Evolutionary conservation across 1,140 invertebrate genomes (phyloP).

Genomic region (Nautilus pompilius): DNA sequence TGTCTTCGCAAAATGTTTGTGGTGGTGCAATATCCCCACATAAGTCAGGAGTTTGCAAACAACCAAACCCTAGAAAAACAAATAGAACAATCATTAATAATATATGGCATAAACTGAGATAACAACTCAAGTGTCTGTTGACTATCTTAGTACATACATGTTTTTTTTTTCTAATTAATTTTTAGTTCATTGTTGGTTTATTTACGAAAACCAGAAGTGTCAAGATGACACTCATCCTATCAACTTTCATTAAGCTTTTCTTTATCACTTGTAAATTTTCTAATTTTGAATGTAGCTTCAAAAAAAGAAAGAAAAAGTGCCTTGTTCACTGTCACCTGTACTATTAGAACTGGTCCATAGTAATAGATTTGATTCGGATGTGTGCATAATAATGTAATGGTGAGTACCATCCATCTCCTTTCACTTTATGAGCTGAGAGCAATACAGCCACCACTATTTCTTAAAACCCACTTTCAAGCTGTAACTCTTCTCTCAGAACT

Average conservation of each 20-base stretch:
- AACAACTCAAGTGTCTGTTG: background rate
- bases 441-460: too few relatives aligned
- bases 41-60: slow-evolving; percentile 73
- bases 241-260: background rate
- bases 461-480: too few relatives aligned
- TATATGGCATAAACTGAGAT: background rate
- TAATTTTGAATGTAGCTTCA: too few relatives aligned
- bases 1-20: slow-evolving; percentile 10
- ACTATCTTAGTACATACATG: background rate
- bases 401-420: too few relatives aligned
- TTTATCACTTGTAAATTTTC: too few relatives aligned
- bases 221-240: background rate
- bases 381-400: too few relatives aligned
- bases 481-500: too few relatives aligned
- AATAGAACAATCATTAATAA: background rate
- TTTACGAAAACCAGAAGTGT: background rate
- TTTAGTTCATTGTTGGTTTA: background rate
- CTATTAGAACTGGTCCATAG: too few relatives aligned
- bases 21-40: slow-evolving; percentile 76
- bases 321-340: too few relatives aligned
- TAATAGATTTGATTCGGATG: too few relatives aligned
- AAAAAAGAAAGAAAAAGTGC: too few relatives aligned
- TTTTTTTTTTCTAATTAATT: background rate
- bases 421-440: too few relatives aligned
- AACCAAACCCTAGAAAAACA: slow-evolving; percentile 55